These are phyloP conservation scores for Clarias fuscus DNA, from an alignment of 2,797 vertebrate genomes.

Conservation along the genomic window DNA sequence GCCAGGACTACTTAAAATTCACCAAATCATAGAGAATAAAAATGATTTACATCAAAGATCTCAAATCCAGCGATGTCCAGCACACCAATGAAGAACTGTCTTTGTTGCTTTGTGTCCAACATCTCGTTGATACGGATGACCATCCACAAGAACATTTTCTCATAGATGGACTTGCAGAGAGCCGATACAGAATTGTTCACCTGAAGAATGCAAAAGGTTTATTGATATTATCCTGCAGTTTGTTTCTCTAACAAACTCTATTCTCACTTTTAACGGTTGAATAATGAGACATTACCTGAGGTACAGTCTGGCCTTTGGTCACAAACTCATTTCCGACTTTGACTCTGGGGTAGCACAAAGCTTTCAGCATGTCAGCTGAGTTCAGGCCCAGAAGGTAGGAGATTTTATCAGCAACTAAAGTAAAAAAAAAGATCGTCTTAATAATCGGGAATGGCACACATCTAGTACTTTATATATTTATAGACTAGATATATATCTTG, in stretches of 20 bases:
- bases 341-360: slow-evolving; percentile 35
- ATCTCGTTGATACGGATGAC: slow-evolving; percentile 21
- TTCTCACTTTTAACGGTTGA: not conserved
- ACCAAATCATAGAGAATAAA: not conserved
- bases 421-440: not conserved
- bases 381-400: slow-evolving; percentile 30
- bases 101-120: slow-evolving; percentile 77
- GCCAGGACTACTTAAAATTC: no score
- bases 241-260: not conserved
- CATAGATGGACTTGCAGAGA: slow-evolving; percentile 83
- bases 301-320: slow-evolving; percentile 82
- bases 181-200: slow-evolving; percentile 80
- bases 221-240: not conserved
- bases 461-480: not conserved
- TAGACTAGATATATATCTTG: not conserved
- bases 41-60: slow-evolving; percentile 81
- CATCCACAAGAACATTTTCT: slow-evolving; percentile 75
- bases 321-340: slow-evolving; percentile 55
- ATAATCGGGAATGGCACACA: not conserved
- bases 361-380: slow-evolving; percentile 34
- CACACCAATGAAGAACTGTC: slow-evolving; percentile 81
- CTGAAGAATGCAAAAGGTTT: slow-evolving; percentile 56
- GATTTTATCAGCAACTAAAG: slow-evolving; percentile 22
- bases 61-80: slow-evolving; percentile 82
- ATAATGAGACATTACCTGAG: slow-evolving; percentile 61